Evolutionary conservation across 2,113 vertebrate species (phyloP).

Genomic region (Furnarius figulus): DNA sequence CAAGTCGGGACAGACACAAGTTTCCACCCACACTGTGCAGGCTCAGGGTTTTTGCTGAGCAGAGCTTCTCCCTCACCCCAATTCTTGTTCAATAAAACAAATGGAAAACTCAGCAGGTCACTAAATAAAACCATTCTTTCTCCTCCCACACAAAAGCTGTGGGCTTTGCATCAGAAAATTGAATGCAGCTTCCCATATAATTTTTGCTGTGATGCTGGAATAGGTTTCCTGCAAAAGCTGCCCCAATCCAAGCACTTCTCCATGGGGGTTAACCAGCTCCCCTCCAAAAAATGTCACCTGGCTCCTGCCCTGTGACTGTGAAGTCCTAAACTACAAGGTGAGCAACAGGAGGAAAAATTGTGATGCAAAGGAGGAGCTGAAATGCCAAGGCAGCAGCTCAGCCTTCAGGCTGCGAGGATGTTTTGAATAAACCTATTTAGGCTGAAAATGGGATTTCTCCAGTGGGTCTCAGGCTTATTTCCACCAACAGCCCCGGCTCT

Average conservation of each 20-base stretch:
- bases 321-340: background rate
- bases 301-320: fast-evolving
- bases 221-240: background rate
- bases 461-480: background rate
- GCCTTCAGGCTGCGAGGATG: fast-evolving
- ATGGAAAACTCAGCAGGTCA: slow-evolving; percentile 20
- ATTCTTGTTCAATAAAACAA: background rate
- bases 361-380: background rate
- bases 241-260: background rate
- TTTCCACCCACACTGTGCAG: fast-evolving
- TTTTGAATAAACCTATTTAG: background rate
- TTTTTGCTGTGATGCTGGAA: background rate
- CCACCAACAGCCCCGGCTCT: background rate
- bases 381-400: background rate
- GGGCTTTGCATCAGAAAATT: background rate
- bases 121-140: slow-evolving; percentile 19
- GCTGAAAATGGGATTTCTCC: background rate
- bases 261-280: fast-evolving
- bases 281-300: background rate
- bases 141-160: background rate
- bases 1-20: background rate
- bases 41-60: background rate
- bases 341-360: background rate
- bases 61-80: background rate
- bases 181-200: background rate